Evolutionary conservation across 2,797 vertebrate genomes (phyloP).

Genomic region (Hoplostethus atlanticus): DNA sequence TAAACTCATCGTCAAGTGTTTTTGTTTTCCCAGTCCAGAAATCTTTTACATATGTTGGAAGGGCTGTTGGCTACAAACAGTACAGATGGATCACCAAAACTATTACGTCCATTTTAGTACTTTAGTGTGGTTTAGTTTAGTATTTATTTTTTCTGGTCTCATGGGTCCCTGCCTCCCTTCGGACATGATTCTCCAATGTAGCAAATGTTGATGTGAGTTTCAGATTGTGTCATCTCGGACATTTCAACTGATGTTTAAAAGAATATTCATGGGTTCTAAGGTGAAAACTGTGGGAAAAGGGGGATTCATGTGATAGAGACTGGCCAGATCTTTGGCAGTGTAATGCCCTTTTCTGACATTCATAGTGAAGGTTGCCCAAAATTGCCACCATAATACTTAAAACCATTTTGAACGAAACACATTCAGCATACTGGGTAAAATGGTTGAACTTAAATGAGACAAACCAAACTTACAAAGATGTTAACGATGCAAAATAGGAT

Average conservation of each 20-base stretch:
- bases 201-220: constrained; percentile 32
- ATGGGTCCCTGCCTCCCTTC: constrained; percentile 28
- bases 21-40: constrained; percentile 28
- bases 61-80: background rate
- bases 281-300: constrained; percentile 19
- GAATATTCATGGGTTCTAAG: constrained; percentile 24
- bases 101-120: constrained; percentile 36
- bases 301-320: constrained; percentile 23
- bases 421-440: constrained; percentile 76
- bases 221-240: constrained; percentile 21
- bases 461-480: constrained; percentile 73
- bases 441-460: constrained; percentile 59
- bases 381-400: constrained; percentile 46
- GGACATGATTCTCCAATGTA: constrained; percentile 11
- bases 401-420: constrained; percentile 70
- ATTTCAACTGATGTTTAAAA: constrained; percentile 24
- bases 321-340: constrained; percentile 45
- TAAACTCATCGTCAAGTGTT: constrained; percentile 41
- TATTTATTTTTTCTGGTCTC: constrained; percentile 25
- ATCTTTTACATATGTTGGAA: constrained; percentile 31
- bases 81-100: constrained; percentile 19
- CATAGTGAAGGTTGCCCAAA: constrained; percentile 46
- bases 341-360: constrained; percentile 77
- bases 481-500: constrained; percentile 69
- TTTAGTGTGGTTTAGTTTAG: constrained; percentile 31